Conservation (phyloP, 2,888 invertebrate species). For the Notocelia uddmanniana region DNA sequence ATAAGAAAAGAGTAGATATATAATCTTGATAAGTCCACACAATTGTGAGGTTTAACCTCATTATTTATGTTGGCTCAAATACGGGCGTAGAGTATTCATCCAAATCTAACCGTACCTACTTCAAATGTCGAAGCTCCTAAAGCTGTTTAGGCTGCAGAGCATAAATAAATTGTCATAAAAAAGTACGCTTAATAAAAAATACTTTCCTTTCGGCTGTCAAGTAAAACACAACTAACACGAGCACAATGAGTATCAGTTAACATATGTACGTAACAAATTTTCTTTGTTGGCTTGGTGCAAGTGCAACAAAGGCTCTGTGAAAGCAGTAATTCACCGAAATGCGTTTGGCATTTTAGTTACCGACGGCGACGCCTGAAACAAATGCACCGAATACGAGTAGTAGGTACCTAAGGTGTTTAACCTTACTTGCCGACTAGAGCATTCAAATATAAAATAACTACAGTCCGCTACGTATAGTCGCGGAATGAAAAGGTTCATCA, state of each 20-base stretch:
- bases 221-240: background rate
- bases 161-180: background rate
- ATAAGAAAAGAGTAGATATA: too few species aligned
- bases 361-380: slow-evolving; percentile 25
- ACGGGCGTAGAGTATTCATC: background rate
- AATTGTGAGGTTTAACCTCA: too few species aligned
- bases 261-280: slow-evolving; percentile 18
- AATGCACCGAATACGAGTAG: slow-evolving; percentile 16
- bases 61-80: too few species aligned
- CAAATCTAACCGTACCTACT: background rate
- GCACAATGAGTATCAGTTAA: background rate
- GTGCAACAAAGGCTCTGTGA: slow-evolving; percentile 29
- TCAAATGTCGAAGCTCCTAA: background rate
- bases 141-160: background rate
- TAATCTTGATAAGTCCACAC: too few species aligned
- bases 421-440: too few species aligned
- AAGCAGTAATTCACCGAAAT: slow-evolving; percentile 43
- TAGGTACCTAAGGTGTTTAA: slow-evolving; percentile 1
- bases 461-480: background rate
- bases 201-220: background rate
- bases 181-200: too few species aligned
- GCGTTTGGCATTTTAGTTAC: slow-evolving; percentile 39
- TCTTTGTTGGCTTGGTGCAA: slow-evolving; percentile 29
- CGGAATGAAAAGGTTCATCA: too few species aligned
- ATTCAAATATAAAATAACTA: background rate